phyloP scores from a whole-genome alignment of 2,113 vertebrate genomes.

The Bagarius yarrelli region DNA sequence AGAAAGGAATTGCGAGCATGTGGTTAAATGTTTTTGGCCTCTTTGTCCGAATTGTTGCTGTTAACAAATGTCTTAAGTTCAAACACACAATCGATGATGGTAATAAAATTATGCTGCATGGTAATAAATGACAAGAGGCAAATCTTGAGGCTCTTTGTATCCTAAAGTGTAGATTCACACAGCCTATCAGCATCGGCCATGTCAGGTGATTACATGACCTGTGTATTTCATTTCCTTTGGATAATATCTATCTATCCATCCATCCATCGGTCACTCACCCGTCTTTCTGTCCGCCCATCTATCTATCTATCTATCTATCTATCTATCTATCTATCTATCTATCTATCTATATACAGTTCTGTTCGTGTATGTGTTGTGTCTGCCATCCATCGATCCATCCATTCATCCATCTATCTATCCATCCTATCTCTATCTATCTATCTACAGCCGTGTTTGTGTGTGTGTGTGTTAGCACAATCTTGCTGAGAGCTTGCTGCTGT shows the following conservation, averaged over 20 bases:
- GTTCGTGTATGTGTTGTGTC: no score
- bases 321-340: no score
- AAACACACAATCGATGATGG: background rate
- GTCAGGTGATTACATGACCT: background rate
- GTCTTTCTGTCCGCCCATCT: no score
- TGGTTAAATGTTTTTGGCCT: background rate
- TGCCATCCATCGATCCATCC: no score
- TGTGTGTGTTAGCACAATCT: slow-evolving; percentile 45
- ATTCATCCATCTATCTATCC: no score
- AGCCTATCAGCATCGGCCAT: background rate
- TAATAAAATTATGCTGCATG: background rate
- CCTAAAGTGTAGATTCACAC: background rate
- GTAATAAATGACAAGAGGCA: background rate
- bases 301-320: no score
- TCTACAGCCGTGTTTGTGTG: slow-evolving; percentile 36
- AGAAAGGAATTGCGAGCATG: background rate
- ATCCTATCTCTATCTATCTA: no score
- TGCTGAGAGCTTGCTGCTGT: slow-evolving; percentile 62
- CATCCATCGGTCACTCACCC: no score
- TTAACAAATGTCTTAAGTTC: slow-evolving; percentile 2
- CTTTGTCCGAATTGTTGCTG: background rate
- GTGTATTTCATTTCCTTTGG: no score
- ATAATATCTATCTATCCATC: no score
- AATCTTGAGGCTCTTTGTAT: background rate
- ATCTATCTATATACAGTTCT: no score